Evolutionary conservation across 1,140 invertebrate genomes (phyloP).

Genomic region (Paraescarpia echinospica): DNA sequence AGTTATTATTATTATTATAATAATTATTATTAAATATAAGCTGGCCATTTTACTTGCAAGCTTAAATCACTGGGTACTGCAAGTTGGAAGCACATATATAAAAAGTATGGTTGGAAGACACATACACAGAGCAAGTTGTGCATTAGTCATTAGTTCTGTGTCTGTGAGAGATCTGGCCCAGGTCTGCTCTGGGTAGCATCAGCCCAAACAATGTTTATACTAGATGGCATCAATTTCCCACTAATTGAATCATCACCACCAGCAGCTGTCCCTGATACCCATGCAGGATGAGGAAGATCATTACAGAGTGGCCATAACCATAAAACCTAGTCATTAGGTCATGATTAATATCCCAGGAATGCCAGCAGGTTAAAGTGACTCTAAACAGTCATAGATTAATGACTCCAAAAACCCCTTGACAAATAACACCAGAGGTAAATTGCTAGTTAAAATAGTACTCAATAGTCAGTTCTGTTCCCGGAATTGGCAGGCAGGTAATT

Average conservation of each 20-base stretch:
- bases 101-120: not conserved
- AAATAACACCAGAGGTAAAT: not conserved
- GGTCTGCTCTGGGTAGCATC: not conserved
- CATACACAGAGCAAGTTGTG: not conserved
- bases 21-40: too few relatives aligned
- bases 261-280: not conserved
- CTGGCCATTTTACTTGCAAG: too few relatives aligned
- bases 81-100: too few relatives aligned
- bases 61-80: too few relatives aligned
- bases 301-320: not conserved
- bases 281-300: not conserved
- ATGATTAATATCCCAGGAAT: not conserved
- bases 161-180: not conserved
- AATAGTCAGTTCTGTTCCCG: too few relatives aligned
- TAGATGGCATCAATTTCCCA: not conserved
- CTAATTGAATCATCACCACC: conserved; percentile 1
- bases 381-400: not conserved
- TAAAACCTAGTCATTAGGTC: not conserved
- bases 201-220: not conserved
- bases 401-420: not conserved
- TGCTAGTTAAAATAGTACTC: too few relatives aligned
- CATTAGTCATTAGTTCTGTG: not conserved
- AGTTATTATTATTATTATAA: too few relatives aligned
- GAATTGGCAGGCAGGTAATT: too few relatives aligned
- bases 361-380: not conserved